A percentile compares a stretch with the other conserved stretches of the same genome.
Conservation (phyloP, 2,888 invertebrate genomes). For the Erynnis tages region DNA sequence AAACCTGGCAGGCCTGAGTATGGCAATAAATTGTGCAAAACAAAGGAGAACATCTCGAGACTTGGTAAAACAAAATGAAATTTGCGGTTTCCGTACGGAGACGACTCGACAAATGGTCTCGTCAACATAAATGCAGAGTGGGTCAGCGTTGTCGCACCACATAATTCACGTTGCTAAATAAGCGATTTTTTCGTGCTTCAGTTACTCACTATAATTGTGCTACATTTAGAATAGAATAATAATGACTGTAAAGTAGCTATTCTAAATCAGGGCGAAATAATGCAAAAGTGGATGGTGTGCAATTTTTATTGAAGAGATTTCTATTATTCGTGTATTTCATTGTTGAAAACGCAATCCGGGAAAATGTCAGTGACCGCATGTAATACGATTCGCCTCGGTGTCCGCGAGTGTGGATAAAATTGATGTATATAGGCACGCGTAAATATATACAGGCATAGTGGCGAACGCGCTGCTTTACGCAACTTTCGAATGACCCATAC, state of each 20-base stretch:
- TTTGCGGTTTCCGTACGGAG: slow-evolving; percentile 58
- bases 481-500: slow-evolving; percentile 38
- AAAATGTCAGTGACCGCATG: slow-evolving; percentile 72
- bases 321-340: slow-evolving; percentile 35
- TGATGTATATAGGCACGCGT: slow-evolving; percentile 50
- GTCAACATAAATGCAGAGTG: slow-evolving; percentile 22
- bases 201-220: background rate
- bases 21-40: slow-evolving; percentile 57
- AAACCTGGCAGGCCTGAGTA: slow-evolving; percentile 42
- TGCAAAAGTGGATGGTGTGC: slow-evolving; percentile 21
- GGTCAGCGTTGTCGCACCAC: slow-evolving; percentile 10
- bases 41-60: slow-evolving; percentile 51
- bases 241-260: background rate
- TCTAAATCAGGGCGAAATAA: slow-evolving; percentile 13
- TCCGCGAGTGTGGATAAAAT: slow-evolving; percentile 65
- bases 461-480: slow-evolving; percentile 29
- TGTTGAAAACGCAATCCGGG: slow-evolving; percentile 61
- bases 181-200: slow-evolving; percentile 29
- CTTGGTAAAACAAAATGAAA: slow-evolving; percentile 53
- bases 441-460: slow-evolving; percentile 39
- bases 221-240: background rate
- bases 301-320: slow-evolving; percentile 21
- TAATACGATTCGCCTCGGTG: slow-evolving; percentile 68
- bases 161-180: slow-evolving; percentile 27
- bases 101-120: slow-evolving; percentile 47